Evolutionary conservation across 2,888 invertebrate genomes (phyloP).

Genomic region (Anodontia alba): DNA sequence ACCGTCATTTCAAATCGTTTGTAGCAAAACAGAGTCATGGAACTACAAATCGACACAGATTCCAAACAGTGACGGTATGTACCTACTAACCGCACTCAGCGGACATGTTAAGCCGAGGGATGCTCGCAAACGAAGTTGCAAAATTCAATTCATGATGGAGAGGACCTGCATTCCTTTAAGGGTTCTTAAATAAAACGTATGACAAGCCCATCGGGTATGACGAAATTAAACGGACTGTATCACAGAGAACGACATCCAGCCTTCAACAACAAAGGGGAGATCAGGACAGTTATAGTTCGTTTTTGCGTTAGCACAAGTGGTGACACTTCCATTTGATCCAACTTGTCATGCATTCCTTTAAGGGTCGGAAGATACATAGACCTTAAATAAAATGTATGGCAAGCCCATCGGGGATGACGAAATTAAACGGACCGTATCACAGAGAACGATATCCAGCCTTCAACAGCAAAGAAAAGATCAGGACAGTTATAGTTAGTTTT

Average conservation of each 20-base stretch:
- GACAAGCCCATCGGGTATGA: not conserved
- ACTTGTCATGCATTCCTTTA: slow-evolving; percentile 36
- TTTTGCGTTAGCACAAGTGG: too few relatives aligned
- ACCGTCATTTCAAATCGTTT: slow-evolving; percentile 48
- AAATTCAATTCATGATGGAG: slow-evolving; percentile 30
- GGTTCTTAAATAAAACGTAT: slow-evolving; percentile 23
- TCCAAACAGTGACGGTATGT: slow-evolving; percentile 46
- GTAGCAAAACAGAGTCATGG: slow-evolving; percentile 60
- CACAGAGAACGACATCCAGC: not conserved
- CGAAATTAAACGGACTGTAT: not conserved
- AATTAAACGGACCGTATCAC: not conserved
- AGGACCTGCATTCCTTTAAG: slow-evolving; percentile 36
- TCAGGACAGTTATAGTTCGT: too few relatives aligned
- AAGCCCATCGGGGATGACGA: not conserved
- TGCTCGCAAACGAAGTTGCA: not conserved
- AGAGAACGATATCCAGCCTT: not conserved
- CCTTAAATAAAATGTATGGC: not conserved
- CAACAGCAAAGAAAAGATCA: not conserved
- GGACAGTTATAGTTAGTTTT: not conserved
- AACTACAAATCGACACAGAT: slow-evolving; percentile 54
- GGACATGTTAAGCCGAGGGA: slow-evolving; percentile 24
- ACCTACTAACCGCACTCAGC: slow-evolving; percentile 32
- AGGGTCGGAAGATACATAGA: slow-evolving; percentile 18
- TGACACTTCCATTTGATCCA: too few relatives aligned
- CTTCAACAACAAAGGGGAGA: not conserved